Percentiles rank a stretch among this genome's conserved stretches.
These are phyloP conservation scores for Clarias laeviceps DNA, from an alignment of 2,797 vertebrate genomes.

Conservation along the genomic window DNA sequence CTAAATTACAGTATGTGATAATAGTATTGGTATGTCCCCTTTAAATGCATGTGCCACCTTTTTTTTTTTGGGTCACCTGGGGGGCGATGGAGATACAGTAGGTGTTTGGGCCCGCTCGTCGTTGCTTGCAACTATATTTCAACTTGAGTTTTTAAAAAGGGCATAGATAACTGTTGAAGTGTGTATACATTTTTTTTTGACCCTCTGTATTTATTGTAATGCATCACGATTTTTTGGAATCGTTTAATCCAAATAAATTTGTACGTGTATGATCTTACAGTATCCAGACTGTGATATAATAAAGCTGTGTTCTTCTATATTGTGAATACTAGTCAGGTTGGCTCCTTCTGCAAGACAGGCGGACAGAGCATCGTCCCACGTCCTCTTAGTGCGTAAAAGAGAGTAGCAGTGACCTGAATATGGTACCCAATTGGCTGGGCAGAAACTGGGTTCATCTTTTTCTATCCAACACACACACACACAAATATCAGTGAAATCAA, in stretches of 20 bases:
- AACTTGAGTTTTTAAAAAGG: no score
- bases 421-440: conserved; percentile 85
- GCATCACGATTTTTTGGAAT: not conserved
- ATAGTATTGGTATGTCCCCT: no score
- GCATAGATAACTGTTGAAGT: no score
- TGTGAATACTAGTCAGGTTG: conserved; percentile 87
- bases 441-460: conserved; percentile 75
- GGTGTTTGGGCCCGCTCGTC: no score
- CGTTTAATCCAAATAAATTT: not conserved
- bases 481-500: no score
- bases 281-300: conserved; percentile 89
- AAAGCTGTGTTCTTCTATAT: conserved; percentile 91
- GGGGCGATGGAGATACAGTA: no score
- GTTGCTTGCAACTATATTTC: no score
- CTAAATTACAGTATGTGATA: no score
- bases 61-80: no score
- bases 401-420: conserved; percentile 88
- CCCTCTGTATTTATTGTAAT: no score
- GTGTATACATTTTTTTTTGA: no score
- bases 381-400: conserved; percentile 77
- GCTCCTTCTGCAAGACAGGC: conserved; percentile 86
- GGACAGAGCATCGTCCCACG: conserved; percentile 83
- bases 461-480: conserved; percentile 61
- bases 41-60: no score
- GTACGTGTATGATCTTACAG: conserved; percentile 72